A percentile compares a stretch with the other conserved stretches of the same genome.
Evolutionary conservation across 1,140 invertebrate species (phyloP).

Genomic region (Pogonognathellus flavescens): DNA sequence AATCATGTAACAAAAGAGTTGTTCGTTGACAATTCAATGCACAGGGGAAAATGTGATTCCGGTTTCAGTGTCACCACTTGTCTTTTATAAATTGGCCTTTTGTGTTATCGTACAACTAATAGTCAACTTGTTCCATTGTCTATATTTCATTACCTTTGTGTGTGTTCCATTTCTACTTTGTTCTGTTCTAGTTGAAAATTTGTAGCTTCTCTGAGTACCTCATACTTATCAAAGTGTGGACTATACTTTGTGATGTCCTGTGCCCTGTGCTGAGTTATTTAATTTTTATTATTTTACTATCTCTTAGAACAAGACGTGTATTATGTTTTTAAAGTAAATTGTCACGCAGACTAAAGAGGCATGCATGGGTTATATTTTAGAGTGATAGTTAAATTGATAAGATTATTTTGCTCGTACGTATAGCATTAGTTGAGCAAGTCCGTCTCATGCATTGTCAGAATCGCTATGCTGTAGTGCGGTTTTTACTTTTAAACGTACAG

Average conservation of each 20-base stretch:
- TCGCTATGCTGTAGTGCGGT: background rate
- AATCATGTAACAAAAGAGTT: conserved; percentile 16
- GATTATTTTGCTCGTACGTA: too few relatives aligned
- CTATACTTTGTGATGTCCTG: too few relatives aligned
- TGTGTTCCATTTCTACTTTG: too few relatives aligned
- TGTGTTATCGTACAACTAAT: background rate
- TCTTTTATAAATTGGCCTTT: background rate
- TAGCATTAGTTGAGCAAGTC: too few relatives aligned
- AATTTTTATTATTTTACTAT: background rate
- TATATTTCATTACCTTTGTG: too few relatives aligned
- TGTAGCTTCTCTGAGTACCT: too few relatives aligned
- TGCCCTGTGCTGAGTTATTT: too few relatives aligned
- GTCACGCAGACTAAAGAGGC: background rate
- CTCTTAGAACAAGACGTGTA: background rate
- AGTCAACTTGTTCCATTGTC: too few relatives aligned
- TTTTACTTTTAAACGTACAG: background rate
- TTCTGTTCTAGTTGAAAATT: too few relatives aligned
- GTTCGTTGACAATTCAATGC: conserved; percentile 29
- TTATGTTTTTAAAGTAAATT: background rate
- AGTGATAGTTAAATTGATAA: too few relatives aligned
- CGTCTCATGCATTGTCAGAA: too few relatives aligned
- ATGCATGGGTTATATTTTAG: background rate
- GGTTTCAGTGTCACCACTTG: conserved; percentile 32
- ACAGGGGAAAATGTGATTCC: conserved; percentile 20
- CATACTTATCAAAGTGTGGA: too few relatives aligned